phyloP scores from a whole-genome alignment of 2,888 invertebrate genomes.

The Andrena haemorrhoa region DNA sequence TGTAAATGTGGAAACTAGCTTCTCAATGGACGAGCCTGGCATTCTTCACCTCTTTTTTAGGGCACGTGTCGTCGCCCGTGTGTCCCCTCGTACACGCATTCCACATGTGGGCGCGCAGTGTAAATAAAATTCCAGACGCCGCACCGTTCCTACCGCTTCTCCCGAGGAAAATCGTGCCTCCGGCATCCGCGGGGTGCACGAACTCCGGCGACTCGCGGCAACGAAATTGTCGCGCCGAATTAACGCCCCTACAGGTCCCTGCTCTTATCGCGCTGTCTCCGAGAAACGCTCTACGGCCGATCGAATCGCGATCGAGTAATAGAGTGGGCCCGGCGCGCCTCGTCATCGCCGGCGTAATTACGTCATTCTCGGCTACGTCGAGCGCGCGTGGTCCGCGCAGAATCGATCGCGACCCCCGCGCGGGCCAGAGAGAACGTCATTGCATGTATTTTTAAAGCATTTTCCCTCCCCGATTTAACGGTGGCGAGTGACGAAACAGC shows the following conservation, averaged over 20 bases:
- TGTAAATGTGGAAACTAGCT: conserved; percentile 77
- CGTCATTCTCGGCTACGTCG: conserved; percentile 21
- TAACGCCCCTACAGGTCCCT: neutral
- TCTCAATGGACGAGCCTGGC: conserved; percentile 67
- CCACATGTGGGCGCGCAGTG: conserved; percentile 62
- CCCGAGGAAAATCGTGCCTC: conserved; percentile 2
- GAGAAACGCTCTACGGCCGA: neutral
- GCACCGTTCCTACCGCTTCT: neutral
- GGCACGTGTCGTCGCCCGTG: conserved; percentile 61
- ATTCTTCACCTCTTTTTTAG: conserved; percentile 68
- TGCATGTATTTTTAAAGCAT: conserved; percentile 58
- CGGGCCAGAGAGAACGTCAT: conserved; percentile 29
- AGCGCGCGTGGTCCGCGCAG: neutral
- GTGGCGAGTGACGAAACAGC: conserved; percentile 43
- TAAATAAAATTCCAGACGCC: conserved; percentile 73
- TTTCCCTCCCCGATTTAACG: conserved; percentile 22
- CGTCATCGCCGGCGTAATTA: conserved; percentile 32
- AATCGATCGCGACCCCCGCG: conserved; percentile 30
- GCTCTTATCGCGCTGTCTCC: neutral
- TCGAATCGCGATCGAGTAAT: conserved; percentile 9
- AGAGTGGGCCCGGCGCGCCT: neutral
- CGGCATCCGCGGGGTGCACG: neutral
- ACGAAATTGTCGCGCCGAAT: neutral
- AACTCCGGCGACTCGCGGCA: neutral
- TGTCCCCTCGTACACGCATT: conserved; percentile 51